Conservation (phyloP, 2,113 vertebrate genomes). For the Halcyon senegalensis region DNA sequence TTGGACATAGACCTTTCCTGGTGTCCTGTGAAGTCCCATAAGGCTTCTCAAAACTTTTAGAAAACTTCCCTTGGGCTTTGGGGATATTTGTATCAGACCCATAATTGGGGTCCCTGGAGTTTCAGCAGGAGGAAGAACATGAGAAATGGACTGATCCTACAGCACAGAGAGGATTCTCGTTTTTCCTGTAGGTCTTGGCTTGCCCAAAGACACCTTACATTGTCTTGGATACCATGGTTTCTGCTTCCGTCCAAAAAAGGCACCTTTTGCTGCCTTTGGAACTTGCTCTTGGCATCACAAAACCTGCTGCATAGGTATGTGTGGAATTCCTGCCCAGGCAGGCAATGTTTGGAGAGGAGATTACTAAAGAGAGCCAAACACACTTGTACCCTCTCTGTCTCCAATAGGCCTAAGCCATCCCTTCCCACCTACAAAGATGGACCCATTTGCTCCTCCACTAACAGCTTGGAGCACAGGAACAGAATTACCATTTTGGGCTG, state of each 20-base stretch:
- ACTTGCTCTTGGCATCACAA: neutral
- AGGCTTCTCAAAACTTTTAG: neutral
- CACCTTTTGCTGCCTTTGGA: neutral
- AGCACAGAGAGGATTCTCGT: neutral
- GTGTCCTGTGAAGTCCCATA: neutral
- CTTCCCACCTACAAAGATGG: neutral
- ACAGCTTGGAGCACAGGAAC: neutral
- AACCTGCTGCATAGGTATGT: slow-evolving; percentile 31
- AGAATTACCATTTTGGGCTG: neutral
- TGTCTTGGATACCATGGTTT: neutral
- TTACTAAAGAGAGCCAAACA: neutral
- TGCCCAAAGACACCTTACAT: slow-evolving; percentile 21
- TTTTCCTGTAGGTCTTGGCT: neutral
- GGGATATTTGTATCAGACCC: neutral
- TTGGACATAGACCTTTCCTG: neutral
- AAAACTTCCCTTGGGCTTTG: neutral
- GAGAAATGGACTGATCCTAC: neutral
- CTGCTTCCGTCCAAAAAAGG: neutral
- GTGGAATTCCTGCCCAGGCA: neutral
- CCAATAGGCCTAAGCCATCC: neutral
- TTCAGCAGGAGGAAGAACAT: neutral
- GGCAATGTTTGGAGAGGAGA: neutral
- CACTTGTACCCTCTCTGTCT: neutral
- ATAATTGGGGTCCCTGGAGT: neutral
- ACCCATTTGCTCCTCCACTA: neutral